phyloP scores from a whole-genome alignment of 2,797 vertebrate genomes.

The Paramormyrops hopkinsi region DNA sequence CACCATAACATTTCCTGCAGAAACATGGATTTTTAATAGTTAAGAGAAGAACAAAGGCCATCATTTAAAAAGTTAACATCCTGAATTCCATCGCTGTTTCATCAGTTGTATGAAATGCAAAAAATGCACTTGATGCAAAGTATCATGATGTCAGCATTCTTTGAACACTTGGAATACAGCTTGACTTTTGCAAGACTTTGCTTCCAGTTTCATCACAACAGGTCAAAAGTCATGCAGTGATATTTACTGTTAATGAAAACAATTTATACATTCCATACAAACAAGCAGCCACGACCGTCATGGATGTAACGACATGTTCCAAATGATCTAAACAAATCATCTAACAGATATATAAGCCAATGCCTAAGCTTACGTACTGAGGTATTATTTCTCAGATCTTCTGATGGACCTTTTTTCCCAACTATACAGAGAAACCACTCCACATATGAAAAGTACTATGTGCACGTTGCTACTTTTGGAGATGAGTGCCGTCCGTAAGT shows the following conservation, averaged over 20 bases:
- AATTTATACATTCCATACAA: neutral
- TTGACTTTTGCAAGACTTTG: neutral
- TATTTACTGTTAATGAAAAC: neutral
- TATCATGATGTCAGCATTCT: neutral
- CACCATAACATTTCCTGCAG: neutral
- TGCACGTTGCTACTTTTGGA: neutral
- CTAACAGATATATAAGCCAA: neutral
- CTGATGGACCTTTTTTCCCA: neutral
- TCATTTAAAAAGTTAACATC: neutral
- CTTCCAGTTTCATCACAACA: neutral
- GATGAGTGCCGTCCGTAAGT: neutral
- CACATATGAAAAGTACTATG: neutral
- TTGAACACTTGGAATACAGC: neutral
- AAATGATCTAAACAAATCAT: neutral
- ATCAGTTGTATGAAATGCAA: neutral
- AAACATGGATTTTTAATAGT: neutral
- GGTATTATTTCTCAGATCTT: neutral
- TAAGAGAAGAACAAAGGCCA: neutral
- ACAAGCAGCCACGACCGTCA: neutral
- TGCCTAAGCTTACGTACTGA: neutral
- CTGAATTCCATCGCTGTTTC: neutral
- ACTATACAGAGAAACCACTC: neutral
- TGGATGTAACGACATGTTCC: neutral
- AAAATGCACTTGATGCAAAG: neutral
- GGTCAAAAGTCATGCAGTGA: neutral